Evolutionary conservation across 2,888 invertebrate species (phyloP), one percentile per base, ranked within the genome.

Genomic region (Epirrita christyi): DNA sequence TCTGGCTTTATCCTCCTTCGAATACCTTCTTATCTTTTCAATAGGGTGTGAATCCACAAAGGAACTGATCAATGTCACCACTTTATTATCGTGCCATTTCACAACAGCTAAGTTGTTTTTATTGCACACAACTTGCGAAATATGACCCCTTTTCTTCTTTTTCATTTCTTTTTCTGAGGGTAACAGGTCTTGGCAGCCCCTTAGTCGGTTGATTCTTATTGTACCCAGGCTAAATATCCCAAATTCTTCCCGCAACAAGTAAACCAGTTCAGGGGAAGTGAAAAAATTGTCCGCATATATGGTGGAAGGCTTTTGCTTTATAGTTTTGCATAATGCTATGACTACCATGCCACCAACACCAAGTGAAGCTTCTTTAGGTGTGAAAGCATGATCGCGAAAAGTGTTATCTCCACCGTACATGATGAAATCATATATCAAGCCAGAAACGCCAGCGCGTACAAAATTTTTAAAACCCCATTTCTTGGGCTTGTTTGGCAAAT

Each of bases 31-130:
- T 0, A 76, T 75, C 58, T 62, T 68, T 11, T 63, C 53, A 6
- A 70, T 61, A 32, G 78, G 75, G 52, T 67, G 62, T 15, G 57
- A 46, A 8, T 63, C 77, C 28, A 67, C 67, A 66, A 59, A 75
- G 7, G 71, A 66, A 48, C 76, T 77, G 0, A 74, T 56, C 27
- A 77, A 53, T 6, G 69, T 69, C 2, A 79, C 78, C 34, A 54
- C 38, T 59, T 76, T 75, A 59, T 78, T 78, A 53, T 78, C 75
- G 45, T 73, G 67, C 76, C 77, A 79, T 2, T 63, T 50, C 8
- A 69, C 70, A 15, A 67, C 61, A 3, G 65, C 59, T n/a, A 73
- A 40, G 2, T 52, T 44, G 44, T 58, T 70, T 54, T 70, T 59
- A 32, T 71, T 34, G 42, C 70, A 70, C 5, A 54, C 59, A 3